phyloP scores from a whole-genome alignment of 1,140 invertebrate genomes.

The Zaprionus lachaisei region DNA sequence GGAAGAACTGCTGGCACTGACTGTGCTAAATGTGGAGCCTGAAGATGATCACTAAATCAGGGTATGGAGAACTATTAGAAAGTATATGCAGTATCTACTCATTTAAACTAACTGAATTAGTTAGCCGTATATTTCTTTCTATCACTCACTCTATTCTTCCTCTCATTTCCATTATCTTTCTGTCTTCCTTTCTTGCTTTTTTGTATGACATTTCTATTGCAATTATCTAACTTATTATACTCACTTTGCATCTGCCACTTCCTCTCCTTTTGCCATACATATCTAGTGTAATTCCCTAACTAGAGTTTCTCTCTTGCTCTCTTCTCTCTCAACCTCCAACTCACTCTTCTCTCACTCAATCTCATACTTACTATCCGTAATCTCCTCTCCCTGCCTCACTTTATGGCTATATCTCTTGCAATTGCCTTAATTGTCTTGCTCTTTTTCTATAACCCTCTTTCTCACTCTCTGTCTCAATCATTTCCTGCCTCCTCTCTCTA shows the following conservation, averaged over 20 bases:
- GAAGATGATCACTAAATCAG: background rate
- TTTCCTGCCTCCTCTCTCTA: background rate
- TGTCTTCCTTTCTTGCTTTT: background rate
- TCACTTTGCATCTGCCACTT: too few species aligned
- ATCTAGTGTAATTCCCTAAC: background rate
- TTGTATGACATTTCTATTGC: background rate
- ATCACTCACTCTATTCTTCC: too few species aligned
- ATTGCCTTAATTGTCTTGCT: too few species aligned
- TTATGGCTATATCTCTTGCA: too few species aligned
- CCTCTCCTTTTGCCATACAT: background rate
- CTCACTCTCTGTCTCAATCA: background rate
- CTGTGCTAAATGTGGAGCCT: background rate
- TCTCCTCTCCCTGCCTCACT: too few species aligned
- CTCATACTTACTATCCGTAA: too few species aligned
- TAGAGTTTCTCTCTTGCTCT: too few species aligned
- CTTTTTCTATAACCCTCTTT: background rate
- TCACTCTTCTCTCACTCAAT: too few species aligned
- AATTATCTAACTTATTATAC: background rate
- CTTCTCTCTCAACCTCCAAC: too few species aligned
- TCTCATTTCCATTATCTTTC: background rate
- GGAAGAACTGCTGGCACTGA: background rate
- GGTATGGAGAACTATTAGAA: background rate
- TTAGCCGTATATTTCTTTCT: too few species aligned
- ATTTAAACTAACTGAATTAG: background rate
- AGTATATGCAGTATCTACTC: accelerated